These are phyloP conservation scores for Eueremaeus valkanovi DNA, from an alignment of 2,888 invertebrate genomes.

Conservation along the genomic window DNA sequence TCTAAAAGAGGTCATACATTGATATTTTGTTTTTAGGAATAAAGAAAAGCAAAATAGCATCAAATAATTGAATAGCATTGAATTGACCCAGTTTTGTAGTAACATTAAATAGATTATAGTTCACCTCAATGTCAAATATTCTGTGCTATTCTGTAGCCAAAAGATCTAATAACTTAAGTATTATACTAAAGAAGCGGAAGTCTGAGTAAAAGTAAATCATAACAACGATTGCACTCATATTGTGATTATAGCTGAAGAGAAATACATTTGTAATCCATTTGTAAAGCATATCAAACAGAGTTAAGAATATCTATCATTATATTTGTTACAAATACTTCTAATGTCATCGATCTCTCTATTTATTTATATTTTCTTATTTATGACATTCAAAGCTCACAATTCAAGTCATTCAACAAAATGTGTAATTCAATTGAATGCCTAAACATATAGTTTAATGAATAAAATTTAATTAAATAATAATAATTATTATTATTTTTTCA, in stretches of 20 bases:
- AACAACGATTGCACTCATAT: background rate
- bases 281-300: background rate
- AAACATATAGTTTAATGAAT: no score
- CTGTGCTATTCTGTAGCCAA: background rate
- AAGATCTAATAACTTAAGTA: background rate
- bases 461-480: no score
- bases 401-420: no score
- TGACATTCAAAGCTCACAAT: no score
- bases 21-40: conserved; percentile 8
- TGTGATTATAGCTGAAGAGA: background rate
- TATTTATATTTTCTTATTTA: background rate
- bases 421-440: background rate
- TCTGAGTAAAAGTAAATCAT: background rate
- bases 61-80: conserved; percentile 12
- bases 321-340: background rate
- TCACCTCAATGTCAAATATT: conserved; percentile 21
- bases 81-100: conserved; percentile 13
- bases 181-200: background rate
- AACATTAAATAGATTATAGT: conserved; percentile 3
- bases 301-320: background rate
- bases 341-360: background rate
- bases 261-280: conserved; percentile 7
- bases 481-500: no score
- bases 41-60: conserved; percentile 3
- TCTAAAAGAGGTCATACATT: conserved; percentile 23